Percentiles rank a stretch among this genome's conserved stretches.
phyloP scores from a whole-genome alignment of 1,140 invertebrate species.

The Amphibalanus amphitrite region DNA sequence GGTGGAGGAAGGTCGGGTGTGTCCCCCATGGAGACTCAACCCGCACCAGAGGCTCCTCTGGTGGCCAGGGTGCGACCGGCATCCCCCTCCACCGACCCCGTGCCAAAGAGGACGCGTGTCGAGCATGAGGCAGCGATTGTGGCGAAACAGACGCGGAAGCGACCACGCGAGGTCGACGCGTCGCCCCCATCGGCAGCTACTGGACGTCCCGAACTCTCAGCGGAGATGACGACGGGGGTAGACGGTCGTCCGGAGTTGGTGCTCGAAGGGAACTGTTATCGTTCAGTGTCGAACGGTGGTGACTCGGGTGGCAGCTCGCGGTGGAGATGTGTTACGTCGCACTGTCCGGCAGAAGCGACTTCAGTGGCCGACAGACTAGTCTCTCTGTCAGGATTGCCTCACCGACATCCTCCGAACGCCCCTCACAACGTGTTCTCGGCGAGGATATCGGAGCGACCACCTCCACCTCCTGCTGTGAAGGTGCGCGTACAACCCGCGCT shows the following conservation, averaged over 20 bases:
- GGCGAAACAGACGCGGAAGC: neutral
- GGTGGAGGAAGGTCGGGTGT: too few relatives aligned
- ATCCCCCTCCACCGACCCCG: neutral
- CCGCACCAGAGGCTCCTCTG: neutral
- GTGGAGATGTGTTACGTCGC: neutral
- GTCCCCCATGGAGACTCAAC: too few relatives aligned
- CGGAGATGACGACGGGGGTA: neutral
- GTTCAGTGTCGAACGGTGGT: neutral
- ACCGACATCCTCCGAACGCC: neutral
- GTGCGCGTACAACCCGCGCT: neutral
- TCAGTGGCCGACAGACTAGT: neutral
- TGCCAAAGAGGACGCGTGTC: neutral
- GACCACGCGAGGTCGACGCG: neutral
- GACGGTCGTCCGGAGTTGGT: neutral
- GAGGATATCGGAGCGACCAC: neutral
- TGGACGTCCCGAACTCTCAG: neutral
- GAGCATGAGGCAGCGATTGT: neutral
- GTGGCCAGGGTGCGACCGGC: neutral
- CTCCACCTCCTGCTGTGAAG: neutral
- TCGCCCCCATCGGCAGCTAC: too few relatives aligned
- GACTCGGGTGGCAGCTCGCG: too few relatives aligned
- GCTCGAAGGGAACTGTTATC: neutral
- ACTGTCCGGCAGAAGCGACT: neutral
- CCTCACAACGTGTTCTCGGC: neutral
- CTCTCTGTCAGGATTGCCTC: neutral